Evolutionary conservation across 2,797 vertebrate genomes (phyloP), one percentile per base, ranked within the genome.

Genomic region (Amblyraja radiata): DNA sequence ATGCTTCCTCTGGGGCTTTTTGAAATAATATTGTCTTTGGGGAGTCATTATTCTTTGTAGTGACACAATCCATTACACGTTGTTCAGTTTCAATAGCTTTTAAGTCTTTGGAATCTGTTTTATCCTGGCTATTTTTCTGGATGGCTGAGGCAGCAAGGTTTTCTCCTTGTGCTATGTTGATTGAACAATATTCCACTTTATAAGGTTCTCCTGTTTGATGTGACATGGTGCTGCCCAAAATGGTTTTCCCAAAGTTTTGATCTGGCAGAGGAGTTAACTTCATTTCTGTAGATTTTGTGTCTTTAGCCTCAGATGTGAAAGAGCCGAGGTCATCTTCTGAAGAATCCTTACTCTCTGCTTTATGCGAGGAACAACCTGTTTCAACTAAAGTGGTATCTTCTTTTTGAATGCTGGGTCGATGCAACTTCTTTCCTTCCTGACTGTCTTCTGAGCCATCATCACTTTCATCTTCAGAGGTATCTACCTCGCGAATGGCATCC

Each of bases 401-500:
- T 54, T 71, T 76, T 54, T 76, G 90, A 23, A 39, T 11, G 46
- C 5, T 93, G 16, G 95, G 93, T 93, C 94, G 94, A 32, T 95
- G 94, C 93, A 94, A 86, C 93, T 96, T 95, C 93, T 97, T 96
- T 68, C 96, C 97, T 46, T 98, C 97, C 94, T 98, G 98, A 94
- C 97, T 98, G 92, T 98, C 97, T 95, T 98, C 98, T 0, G 98
- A 98, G 71, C 98, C 98, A 93, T 99, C 98, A 23, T 99, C 98
- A 0, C 97, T 97, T 96, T 98, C 98, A 94, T 99, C 98, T 95
- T 99, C 99, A 0, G 99, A 99, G 1, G 98, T 98, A 94, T 99
- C 98, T 1, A 99, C 98, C 95, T 99, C 99, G 14, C 97, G 97
- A 94, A 99, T 99, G 94, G 98, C 98, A 94, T 99, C 99, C 74